Evolutionary conservation across 1,140 invertebrate genomes (phyloP), one percentile per base, ranked within the genome.

Genomic region (Lethocerus indicus): DNA sequence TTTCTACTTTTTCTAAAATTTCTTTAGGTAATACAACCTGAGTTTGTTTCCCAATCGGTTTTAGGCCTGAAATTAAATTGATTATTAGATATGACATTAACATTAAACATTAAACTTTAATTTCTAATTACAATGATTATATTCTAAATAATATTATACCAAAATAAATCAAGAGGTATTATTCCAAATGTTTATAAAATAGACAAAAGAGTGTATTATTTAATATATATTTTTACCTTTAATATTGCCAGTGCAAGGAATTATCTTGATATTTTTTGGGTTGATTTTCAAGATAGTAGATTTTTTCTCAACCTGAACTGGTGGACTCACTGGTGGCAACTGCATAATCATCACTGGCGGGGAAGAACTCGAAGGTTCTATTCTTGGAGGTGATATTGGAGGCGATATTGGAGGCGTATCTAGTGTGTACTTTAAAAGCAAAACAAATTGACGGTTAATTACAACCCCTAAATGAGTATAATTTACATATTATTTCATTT

Each of bases 351-450:
- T 3, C 3, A 27, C 24, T 46, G 24, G n/a, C 14, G 40, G 3
- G 29, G 39, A 18, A 12, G 2, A 47, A 18, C 12, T 35, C 4
- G 28, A 9, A 6, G 9, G 1, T 13, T 40, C 40, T 49, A 27
- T 27, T 14, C 32, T 16, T 2, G 27, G 45, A 21, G 45, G 27
- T 16, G 45, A 47, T 2, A 50, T 26, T 40, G 50, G 50, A 13
- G 50, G 50, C 3, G 47, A 49, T 3, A 49, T 35, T 9, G 47
- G 47, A 12, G 47, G 47, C 14, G 50, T 51, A 29, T 51, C 50
- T n/a, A 51, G 35, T 5, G 18, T 23, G 29, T 47, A 51, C 42
- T 47, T 20, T n/a, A 40, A 39, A 39, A 49, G 20, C 39, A 16
- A 21, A 47, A 37, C 12, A 37, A 1, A 47, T 39, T 20, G 3